A percentile compares a stretch with the other conserved stretches of the same genome.
Conservation (phyloP, 2,113 vertebrate genomes). For the Heterocephalus glaber region DNA sequence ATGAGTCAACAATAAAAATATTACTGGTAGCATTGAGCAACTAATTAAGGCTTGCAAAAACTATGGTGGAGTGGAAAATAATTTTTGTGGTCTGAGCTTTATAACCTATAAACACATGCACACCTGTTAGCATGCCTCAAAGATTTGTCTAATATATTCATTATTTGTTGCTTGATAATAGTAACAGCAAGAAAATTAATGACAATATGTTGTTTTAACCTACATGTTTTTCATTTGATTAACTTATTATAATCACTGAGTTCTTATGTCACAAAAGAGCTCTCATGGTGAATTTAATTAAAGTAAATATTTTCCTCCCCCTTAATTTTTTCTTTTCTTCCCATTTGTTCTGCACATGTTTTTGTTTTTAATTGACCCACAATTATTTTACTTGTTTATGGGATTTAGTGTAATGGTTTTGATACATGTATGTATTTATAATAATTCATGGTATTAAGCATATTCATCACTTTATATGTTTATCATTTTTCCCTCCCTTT, state of each 20-base stretch:
- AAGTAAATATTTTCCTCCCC: not conserved
- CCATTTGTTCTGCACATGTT: not conserved
- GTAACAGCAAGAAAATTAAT: not conserved
- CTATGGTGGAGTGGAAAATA: not conserved
- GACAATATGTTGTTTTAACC: not conserved
- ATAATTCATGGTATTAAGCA: not conserved
- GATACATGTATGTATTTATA: not conserved
- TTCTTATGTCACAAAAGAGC: constrained; percentile 13
- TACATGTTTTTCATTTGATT: constrained; percentile 37
- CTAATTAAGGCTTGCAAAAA: not conserved
- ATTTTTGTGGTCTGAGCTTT: not conserved
- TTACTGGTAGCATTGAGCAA: not conserved
- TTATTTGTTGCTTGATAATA: not conserved
- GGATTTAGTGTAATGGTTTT: not conserved
- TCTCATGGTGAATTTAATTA: constrained; percentile 42
- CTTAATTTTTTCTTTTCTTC: constrained; percentile 29
- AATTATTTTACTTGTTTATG: not conserved
- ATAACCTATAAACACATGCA: not conserved
- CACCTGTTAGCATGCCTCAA: not conserved
- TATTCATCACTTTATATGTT: not conserved
- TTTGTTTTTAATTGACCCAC: not conserved
- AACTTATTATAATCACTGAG: constrained; percentile 12
- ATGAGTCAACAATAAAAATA: not conserved
- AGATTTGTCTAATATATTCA: not conserved
- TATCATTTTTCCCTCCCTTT: not conserved